Percentiles rank a stretch among this genome's conserved stretches.
These are phyloP conservation scores for Alethe castanea DNA, from an alignment of 2,113 vertebrate species.

Conservation along the genomic window DNA sequence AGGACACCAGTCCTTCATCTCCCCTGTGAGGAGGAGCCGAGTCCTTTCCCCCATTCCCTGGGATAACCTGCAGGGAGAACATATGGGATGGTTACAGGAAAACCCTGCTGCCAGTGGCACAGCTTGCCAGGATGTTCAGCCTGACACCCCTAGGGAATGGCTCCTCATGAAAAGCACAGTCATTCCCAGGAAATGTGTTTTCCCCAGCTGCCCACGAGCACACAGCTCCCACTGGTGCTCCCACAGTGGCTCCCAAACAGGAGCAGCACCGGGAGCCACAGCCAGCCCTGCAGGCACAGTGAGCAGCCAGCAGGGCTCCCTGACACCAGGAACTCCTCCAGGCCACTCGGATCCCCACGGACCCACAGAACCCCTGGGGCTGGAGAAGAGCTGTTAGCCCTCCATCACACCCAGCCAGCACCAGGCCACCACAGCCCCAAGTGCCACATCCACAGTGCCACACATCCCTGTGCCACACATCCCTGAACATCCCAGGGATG, in stretches of 20 bases:
- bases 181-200: not conserved
- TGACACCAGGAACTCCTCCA: too few species aligned
- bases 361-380: too few species aligned
- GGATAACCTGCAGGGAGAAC: not conserved
- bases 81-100: not conserved
- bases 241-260: not conserved
- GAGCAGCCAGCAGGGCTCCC: too few species aligned
- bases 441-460: too few species aligned
- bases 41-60: not conserved
- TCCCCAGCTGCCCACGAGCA: not conserved
- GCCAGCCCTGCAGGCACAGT: not conserved
- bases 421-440: not conserved
- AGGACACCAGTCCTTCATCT: not conserved
- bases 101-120: not conserved
- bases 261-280: not conserved
- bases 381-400: accelerated
- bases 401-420: not conserved
- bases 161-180: not conserved
- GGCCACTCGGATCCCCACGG: too few species aligned
- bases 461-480: too few species aligned
- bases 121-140: not conserved
- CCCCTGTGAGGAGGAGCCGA: not conserved
- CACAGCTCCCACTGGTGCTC: not conserved
- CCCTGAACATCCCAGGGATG: not conserved
- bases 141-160: too few species aligned